A percentile compares a stretch with the other conserved stretches of the same genome.
Conservation (phyloP, 2,888 invertebrate species). For the Sesia bembeciformis region DNA sequence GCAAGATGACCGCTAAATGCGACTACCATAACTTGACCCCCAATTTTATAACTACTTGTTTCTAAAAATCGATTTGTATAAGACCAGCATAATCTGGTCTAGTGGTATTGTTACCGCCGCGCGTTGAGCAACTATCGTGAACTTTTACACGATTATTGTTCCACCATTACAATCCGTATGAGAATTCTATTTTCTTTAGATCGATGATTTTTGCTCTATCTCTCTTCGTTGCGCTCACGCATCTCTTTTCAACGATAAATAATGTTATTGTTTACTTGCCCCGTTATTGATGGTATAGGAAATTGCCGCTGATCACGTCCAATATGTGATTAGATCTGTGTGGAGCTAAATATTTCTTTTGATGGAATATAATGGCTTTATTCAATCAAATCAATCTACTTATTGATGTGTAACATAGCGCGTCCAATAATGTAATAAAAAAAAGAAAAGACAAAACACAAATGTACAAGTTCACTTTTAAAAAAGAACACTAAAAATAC, state of each 20-base stretch:
- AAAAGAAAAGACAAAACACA: too few relatives aligned
- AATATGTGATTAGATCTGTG: constrained; percentile 38
- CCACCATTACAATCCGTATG: constrained; percentile 65
- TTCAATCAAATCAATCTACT: too few relatives aligned
- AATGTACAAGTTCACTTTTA: too few relatives aligned
- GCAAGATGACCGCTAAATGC: constrained; percentile 49
- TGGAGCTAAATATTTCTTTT: not conserved
- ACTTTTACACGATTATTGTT: constrained; percentile 71
- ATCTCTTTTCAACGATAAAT: constrained; percentile 46
- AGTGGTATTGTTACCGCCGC: constrained; percentile 47
- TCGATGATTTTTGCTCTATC: constrained; percentile 42
- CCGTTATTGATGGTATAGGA: constrained; percentile 51
- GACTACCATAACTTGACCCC: constrained; percentile 34
- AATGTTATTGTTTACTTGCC: constrained; percentile 67
- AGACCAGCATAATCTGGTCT: constrained; percentile 30
- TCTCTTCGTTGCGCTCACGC: constrained; percentile 22
- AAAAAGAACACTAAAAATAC: too few relatives aligned
- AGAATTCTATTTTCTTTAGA: constrained; percentile 70
- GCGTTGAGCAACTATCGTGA: constrained; percentile 66
- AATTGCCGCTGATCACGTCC: constrained; percentile 40
- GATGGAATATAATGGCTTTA: too few relatives aligned
- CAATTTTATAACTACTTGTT: constrained; percentile 22
- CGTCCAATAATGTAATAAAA: too few relatives aligned
- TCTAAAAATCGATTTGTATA: constrained; percentile 36
- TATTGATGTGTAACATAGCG: too few relatives aligned